Evolutionary conservation across 2,888 invertebrate species (phyloP), one percentile per base, ranked within the genome.

Genomic region (Drosophila affinis): DNA sequence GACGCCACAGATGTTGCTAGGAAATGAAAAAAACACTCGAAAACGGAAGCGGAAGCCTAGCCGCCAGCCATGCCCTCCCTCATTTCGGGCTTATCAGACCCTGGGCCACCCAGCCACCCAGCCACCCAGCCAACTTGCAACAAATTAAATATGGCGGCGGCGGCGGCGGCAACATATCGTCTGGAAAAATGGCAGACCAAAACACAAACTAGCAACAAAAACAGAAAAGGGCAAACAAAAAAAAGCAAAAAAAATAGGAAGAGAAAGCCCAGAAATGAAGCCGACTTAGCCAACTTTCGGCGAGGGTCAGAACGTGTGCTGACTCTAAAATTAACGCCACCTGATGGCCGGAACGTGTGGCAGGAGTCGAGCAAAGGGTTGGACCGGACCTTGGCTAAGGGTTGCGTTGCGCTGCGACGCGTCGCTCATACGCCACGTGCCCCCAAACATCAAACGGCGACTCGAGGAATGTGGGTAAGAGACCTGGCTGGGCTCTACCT

Each of bases 241-340:
- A 53, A 29, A 17, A 60, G 54, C 48, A 61, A 56, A 32, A 45
- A 27, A 39, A 32, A 64, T 39, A 44, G 55, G n/a, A 52, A 61
- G 34, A 51, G 62, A 53, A 27, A 21, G 46, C 17, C 45, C 58
- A 71, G 70, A 62, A 76, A 82, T 39, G 39, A 39, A 39, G 39
- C 39, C 14, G 39, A 39, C n/a, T 39, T 39, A n/a, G 39, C 39
- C 39, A 39, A 39, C 39, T 75, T 81, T 81, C 73, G 65, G 62
- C 62, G 69, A 84, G 83, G 82, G 79, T 80, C 77, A 74, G 74
- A 75, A 87, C 87, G 86, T 87, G 87, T 78, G 72, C 79, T 82
- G 86, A 87, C 87, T 87, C 73, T 76, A 76, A 82, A 87, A 87
- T 87, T 84, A 87, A 79, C 83, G 81, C 83, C 80, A 82, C 77